Evolutionary conservation across 92 coral and sea anemone genomes (phyloP).

Genomic region (Montipora capitata): DNA sequence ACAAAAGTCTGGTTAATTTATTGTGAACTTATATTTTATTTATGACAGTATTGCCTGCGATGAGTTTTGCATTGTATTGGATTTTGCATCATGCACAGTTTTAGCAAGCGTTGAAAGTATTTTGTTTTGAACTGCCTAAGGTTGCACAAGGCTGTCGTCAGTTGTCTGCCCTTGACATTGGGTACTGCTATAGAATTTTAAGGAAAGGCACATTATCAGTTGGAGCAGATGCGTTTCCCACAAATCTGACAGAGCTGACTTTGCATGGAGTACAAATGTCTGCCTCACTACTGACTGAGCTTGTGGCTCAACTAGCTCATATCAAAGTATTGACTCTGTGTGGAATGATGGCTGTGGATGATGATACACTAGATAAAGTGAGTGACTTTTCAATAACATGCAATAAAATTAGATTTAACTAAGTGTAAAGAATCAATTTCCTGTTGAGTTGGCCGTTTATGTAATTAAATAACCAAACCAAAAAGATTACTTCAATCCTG

Average conservation of each 20-base stretch:
- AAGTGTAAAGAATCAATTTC: neutral
- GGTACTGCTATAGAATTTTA: conserved; percentile 85
- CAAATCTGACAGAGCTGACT: conserved; percentile 77
- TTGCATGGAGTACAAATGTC: conserved; percentile 86
- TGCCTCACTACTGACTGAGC: conserved; percentile 60
- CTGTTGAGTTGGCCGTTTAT: too few relatives aligned
- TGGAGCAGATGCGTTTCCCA: conserved; percentile 75
- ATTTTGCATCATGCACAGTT: neutral
- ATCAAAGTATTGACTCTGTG: conserved; percentile 78
- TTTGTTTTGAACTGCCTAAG: conserved; percentile 17
- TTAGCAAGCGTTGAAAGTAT: neutral
- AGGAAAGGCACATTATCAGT: conserved; percentile 65
- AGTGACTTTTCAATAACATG: neutral
- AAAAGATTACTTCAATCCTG: too few relatives aligned
- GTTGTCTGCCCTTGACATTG: conserved; percentile 80
- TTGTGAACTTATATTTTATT: too few relatives aligned
- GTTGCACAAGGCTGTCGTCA: conserved; percentile 81
- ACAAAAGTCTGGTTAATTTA: too few relatives aligned
- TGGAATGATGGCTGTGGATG: conserved; percentile 83
- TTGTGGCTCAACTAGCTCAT: conserved; percentile 49
- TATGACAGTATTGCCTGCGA: too few relatives aligned
- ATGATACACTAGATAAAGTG: conserved; percentile 76
- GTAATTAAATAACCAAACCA: too few relatives aligned
- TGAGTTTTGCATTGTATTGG: too few relatives aligned
- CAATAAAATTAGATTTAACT: too few relatives aligned